A percentile compares a stretch with the other conserved stretches of the same genome.
phyloP scores from a whole-genome alignment of 37 sponge, comb jelly and placozoan species.

The Crambe crambe region DNA sequence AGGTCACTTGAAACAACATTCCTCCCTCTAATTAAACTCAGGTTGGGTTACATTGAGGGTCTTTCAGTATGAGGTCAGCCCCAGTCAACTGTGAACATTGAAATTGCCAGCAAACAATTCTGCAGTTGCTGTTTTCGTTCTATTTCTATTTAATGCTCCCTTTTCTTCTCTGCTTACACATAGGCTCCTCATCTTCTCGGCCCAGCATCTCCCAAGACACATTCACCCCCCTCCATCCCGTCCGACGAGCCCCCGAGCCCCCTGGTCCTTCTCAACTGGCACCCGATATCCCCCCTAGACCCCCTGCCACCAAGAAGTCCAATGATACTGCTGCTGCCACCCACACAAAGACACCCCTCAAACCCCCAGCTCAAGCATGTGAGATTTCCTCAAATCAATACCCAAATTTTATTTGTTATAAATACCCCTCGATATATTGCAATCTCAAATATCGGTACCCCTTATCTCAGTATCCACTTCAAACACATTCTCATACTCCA shows the following conservation, averaged over 20 bases:
- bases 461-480: neutral
- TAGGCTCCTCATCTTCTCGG: conserved; percentile 20
- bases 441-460: no score
- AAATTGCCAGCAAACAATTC: no score
- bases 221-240: conserved; percentile 47
- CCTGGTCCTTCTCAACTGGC: conserved; percentile 7
- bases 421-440: no score
- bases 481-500: neutral
- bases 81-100: no score
- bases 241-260: conserved; percentile 57
- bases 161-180: no score
- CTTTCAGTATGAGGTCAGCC: no score
- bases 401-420: no score
- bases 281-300: conserved; percentile 65
- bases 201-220: conserved; percentile 36
- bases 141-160: no score
- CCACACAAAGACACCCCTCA: conserved; percentile 45
- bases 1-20: no score
- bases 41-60: no score
- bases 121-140: no score
- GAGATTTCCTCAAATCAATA: neutral
- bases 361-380: conserved; percentile 52
- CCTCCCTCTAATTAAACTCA: no score
- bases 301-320: conserved; percentile 29
- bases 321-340: conserved; percentile 9